phyloP scores from a whole-genome alignment of 2,797 vertebrate genomes.

The Falco novaeseelandiae region DNA sequence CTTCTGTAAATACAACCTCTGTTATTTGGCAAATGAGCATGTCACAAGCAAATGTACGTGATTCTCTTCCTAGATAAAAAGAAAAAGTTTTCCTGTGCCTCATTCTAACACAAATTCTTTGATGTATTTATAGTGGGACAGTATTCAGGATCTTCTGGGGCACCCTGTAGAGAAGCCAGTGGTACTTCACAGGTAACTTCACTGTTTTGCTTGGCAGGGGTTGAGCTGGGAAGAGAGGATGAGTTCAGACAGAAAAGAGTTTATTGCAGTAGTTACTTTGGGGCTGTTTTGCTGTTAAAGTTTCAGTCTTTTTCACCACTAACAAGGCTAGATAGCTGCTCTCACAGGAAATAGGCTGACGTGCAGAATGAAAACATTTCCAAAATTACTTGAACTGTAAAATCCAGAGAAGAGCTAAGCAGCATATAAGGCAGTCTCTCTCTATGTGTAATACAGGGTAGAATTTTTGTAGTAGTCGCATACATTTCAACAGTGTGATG shows the following conservation, averaged over 20 bases:
- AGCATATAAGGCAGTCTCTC: background rate
- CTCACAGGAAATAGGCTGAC: background rate
- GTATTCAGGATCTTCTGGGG: slow-evolving; percentile 93
- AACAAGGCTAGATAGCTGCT: background rate
- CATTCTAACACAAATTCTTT: background rate
- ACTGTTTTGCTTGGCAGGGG: background rate
- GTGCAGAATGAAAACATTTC: background rate
- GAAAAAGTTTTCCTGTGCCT: background rate
- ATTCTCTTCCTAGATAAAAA: background rate
- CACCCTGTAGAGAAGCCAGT: slow-evolving; percentile 98
- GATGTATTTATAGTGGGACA: slow-evolving; percentile 89
- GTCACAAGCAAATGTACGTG: background rate
- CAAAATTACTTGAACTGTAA: background rate
- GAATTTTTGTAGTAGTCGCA: background rate
- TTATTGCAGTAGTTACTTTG: background rate
- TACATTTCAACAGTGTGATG: background rate
- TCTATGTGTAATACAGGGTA: background rate
- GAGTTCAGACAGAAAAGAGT: background rate
- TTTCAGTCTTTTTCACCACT: background rate
- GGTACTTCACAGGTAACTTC: slow-evolving; percentile 96
- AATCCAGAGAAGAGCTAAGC: background rate
- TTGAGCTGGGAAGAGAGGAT: background rate
- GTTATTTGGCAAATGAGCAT: background rate
- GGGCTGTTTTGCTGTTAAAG: background rate
- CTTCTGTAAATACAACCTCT: background rate